Base-by-base conservation (phyloP, 2,797 vertebrate genomes). In the Cichlasoma orientale region DNA sequence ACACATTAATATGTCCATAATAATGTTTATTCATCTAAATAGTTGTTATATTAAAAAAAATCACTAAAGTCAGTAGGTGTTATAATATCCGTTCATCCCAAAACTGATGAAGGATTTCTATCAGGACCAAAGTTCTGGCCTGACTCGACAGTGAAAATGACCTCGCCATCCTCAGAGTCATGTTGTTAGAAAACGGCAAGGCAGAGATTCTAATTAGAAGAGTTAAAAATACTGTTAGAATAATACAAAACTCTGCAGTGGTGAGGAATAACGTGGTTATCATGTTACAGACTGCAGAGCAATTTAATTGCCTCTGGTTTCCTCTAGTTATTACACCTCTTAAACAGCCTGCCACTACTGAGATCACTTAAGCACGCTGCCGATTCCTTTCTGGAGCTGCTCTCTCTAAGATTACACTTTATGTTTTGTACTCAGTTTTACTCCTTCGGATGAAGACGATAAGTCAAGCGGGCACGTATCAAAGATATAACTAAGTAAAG, bases 261-360 rank as follows among this genome's bases (percentile, higher is more conserved):
- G 25, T 68, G 63, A 68, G 1, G 18, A 50, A 10, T 36, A 36
- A 9, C 9, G 58, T 7, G 8, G 9, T 66, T 23, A 58, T 76
- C 10, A 31, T 81, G 78, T 77, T 33, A 71, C 59, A 13, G 29
- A 59, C 75, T 69, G 75, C 23, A 56, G 63, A 50, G 47, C 44
- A 68, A n/a, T 68, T 68, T 29, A 68, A 68, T 68, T 31, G 44
- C 25, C 21, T 61, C 8, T 4, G 18, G 78, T 29, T 72, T 72
- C 53, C 56, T 53, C 1, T 21, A 68, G 29, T 70, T 75, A 72
- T 80, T 61, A 11, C 63, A 59, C 4, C 27, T 70, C 31, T 56
- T 31, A 19, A 57, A 63, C 33, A 75, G 44, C 13, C 66, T 55
- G n/a, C 25, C 52, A 68, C 21, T 21, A 7, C 29, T 2, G 56